Evolutionary conservation across 2,888 invertebrate genomes (phyloP).

Genomic region (Ectemnius continuus): DNA sequence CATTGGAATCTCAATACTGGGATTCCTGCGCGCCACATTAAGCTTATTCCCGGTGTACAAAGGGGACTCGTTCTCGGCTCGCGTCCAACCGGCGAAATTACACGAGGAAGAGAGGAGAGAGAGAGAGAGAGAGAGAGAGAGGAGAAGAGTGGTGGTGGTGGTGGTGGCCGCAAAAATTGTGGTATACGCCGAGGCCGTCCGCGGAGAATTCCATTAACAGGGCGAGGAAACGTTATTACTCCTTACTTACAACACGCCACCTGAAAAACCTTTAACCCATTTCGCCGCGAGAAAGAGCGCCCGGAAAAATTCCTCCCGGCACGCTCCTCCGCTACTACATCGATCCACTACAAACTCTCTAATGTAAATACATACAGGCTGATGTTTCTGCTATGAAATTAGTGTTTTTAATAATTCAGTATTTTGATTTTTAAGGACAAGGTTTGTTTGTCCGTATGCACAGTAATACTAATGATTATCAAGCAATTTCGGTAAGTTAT

Average conservation of each 20-base stretch:
- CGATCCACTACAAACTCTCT: too few species aligned
- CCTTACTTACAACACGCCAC: conserved; percentile 3
- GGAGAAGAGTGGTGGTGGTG: too few species aligned
- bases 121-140: too few species aligned
- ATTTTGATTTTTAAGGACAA: too few species aligned
- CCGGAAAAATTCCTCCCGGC: not conserved
- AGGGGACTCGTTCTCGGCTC: not conserved
- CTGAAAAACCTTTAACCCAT: not conserved
- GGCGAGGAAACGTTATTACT: conserved; percentile 1
- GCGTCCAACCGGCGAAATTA: not conserved
- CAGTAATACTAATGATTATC: too few species aligned
- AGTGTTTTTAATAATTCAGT: too few species aligned
- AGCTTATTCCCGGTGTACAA: conserved; percentile 7
- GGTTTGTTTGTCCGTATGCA: too few species aligned
- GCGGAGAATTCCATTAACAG: conserved; percentile 7
- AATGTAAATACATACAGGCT: too few species aligned
- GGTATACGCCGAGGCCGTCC: not conserved
- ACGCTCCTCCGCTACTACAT: not conserved
- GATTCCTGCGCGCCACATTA: conserved; percentile 2
- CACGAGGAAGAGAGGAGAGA: not conserved
- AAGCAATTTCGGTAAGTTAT: too few species aligned
- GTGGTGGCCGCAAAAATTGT: not conserved
- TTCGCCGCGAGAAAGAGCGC: not conserved
- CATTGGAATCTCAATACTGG: not conserved
- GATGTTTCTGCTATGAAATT: too few species aligned